Base-by-base conservation (phyloP, 2,113 vertebrate genomes). In the Nipponia nippon region DNA sequence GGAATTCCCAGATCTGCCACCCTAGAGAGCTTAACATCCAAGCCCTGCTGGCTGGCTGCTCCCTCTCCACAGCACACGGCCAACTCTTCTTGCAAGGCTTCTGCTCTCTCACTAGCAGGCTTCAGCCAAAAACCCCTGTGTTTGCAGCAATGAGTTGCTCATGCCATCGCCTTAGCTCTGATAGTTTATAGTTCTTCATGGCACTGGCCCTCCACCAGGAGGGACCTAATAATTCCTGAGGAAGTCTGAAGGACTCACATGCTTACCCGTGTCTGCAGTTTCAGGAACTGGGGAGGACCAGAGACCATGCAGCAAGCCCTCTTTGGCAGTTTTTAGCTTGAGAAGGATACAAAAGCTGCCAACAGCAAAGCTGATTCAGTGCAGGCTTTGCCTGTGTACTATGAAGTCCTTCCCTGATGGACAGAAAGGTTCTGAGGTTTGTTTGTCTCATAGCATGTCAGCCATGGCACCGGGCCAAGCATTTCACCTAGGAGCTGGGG, bases 211-310 rank as follows among this genome's bases (percentile, higher is more conserved):
- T 42, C 17, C 26, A 50, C 20, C 20, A 75, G 13, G 6, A 87
- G 3, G 6, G 22, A 63, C 13, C 0, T 5, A 22, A 3, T n/a
- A 70, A 67, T 58, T 58, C 47, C 11, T 12, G 3, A 36, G 22
- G 27, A 89, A 63, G 10, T 26, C 71, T 58, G 50, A 61, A 67
- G 50, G 26, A 22, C 15, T 40, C 0, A 0, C 32, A 81, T 40
- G 6, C 14, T 83, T 83, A 42, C 16, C 11, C 0, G 0, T 3
- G 0, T 55, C 49, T 73, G 46, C 38, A 50, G 10, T 70, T 1
- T 72, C 58, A 29, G n/a, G 32, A 59, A 73, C 5, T 2, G 2
- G 3, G 12, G 19, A 72, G 34, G 38, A 78, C 12, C 40, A 89
- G 34, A 44, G 49, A 78, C 17, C 10, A 62, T 0, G 5, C 42